A percentile compares a stretch with the other conserved stretches of the same genome.
Conservation (phyloP, 2,888 invertebrate species). For the Thereva unica region DNA sequence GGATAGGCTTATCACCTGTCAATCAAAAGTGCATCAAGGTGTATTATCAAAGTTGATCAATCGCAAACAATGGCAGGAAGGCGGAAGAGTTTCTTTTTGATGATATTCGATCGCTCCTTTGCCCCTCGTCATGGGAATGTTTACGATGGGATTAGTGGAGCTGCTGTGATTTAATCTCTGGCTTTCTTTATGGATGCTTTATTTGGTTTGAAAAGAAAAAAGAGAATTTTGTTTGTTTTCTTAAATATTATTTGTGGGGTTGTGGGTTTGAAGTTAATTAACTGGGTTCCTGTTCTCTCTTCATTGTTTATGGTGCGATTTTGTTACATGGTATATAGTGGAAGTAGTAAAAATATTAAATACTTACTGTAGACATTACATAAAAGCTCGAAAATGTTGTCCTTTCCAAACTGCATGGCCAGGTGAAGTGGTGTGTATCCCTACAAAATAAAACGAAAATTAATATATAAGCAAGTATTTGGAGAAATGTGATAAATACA, state of each 20-base stretch:
- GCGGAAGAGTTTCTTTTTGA: constrained; percentile 24
- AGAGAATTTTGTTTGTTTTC: too few species aligned
- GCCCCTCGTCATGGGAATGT: constrained; percentile 3
- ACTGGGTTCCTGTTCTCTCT: background rate
- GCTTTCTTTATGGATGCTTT: too few species aligned
- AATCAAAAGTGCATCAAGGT: constrained; percentile 36
- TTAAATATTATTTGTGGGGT: too few species aligned
- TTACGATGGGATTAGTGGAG: constrained; percentile 15
- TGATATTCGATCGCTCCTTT: background rate
- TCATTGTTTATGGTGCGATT: background rate
- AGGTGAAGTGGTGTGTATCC: constrained; percentile 94
- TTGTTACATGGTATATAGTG: background rate
- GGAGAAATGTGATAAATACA: constrained; percentile 4
- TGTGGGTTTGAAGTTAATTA: background rate
- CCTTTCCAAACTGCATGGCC: constrained; percentile 88
- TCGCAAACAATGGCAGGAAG: constrained; percentile 33
- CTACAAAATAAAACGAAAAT: constrained; percentile 62
- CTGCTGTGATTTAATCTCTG: constrained; percentile 6
- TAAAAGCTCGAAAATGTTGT: constrained; percentile 84
- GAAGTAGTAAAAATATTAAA: constrained; percentile 12
- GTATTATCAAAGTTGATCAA: constrained; percentile 31
- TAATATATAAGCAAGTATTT: constrained; percentile 23
- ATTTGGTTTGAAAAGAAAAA: too few species aligned
- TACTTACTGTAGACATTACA: constrained; percentile 87
- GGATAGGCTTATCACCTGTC: constrained; percentile 38